Conservation (phyloP, 2,888 invertebrate genomes). For the Ecliptopera silaceata region DNA sequence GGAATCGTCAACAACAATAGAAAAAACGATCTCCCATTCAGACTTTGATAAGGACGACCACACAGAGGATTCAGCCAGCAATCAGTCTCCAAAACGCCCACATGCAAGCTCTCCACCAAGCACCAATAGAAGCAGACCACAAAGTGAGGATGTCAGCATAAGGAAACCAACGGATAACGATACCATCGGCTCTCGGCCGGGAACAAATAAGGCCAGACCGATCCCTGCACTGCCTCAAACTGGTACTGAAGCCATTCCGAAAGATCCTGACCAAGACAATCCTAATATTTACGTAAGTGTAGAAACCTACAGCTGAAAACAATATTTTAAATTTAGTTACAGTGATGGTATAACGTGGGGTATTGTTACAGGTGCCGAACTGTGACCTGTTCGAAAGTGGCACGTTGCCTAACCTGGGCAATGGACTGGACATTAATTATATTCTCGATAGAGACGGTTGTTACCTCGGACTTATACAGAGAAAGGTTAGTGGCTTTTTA, state of each 20-base stretch:
- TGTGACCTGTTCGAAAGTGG: conserved; percentile 87
- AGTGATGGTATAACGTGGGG: background rate
- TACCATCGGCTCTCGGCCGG: conserved; percentile 47
- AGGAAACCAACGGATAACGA: conserved; percentile 51
- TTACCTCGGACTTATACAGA: conserved; percentile 85
- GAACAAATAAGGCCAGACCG: conserved; percentile 61
- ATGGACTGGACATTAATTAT: conserved; percentile 74
- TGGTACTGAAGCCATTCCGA: conserved; percentile 49
- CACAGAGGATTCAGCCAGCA: conserved; percentile 36
- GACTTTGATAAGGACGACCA: conserved; percentile 52
- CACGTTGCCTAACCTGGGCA: conserved; percentile 79
- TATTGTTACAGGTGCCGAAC: conserved; percentile 82
- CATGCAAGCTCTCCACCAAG: conserved; percentile 40
- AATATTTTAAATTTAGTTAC: background rate
- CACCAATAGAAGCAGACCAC: conserved; percentile 44
- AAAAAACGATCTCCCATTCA: conserved; percentile 46
- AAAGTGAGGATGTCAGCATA: conserved; percentile 43
- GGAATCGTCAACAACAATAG: conserved; percentile 53
- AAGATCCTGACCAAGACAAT: conserved; percentile 72
- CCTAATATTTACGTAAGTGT: conserved; percentile 65
- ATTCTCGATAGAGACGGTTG: conserved; percentile 84
- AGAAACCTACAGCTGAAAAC: background rate
- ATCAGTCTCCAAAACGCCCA: conserved; percentile 41
- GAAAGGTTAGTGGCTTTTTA: conserved; percentile 77
- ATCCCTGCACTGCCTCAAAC: conserved; percentile 54